Evolutionary conservation across 2,797 vertebrate genomes (phyloP).

Genomic region (Sebastes variabilis): DNA sequence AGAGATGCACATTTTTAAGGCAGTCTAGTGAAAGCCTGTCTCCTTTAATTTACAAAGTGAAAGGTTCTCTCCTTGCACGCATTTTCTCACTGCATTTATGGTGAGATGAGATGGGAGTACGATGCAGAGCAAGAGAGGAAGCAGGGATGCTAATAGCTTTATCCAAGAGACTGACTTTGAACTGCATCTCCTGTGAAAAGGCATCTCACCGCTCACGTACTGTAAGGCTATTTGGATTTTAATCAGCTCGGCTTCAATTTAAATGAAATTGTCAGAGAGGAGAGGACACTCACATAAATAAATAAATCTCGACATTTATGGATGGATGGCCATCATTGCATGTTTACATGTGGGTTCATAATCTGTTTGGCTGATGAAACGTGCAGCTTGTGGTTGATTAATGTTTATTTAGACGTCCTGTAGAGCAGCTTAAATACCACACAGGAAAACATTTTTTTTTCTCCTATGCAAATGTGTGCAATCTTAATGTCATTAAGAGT

Average conservation of each 20-base stretch:
- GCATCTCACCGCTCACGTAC: neutral
- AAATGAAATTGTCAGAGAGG: neutral
- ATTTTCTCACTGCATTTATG: conserved; percentile 24
- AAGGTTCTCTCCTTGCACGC: conserved; percentile 11
- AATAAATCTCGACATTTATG: neutral
- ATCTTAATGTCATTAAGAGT: neutral
- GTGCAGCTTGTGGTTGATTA: conserved; percentile 9
- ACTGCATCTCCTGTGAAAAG: conserved; percentile 23
- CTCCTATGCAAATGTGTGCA: neutral
- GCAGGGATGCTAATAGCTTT: conserved; percentile 33
- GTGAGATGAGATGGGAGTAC: conserved; percentile 26
- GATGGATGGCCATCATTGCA: neutral
- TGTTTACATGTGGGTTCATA: conserved; percentile 18
- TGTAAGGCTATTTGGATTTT: neutral
- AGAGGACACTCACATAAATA: neutral
- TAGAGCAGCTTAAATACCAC: neutral
- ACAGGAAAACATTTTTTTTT: neutral
- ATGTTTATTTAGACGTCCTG: neutral
- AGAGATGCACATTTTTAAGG: conserved; percentile 34
- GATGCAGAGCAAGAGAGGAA: conserved; percentile 12
- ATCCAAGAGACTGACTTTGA: conserved; percentile 38
- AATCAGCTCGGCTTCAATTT: conserved; percentile 6
- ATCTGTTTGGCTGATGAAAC: conserved; percentile 13
- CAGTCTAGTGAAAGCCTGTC: conserved; percentile 30
- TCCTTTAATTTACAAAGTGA: conserved; percentile 53